phyloP scores from a whole-genome alignment of 2,888 invertebrate species.

The Capitulum mitella region DNA sequence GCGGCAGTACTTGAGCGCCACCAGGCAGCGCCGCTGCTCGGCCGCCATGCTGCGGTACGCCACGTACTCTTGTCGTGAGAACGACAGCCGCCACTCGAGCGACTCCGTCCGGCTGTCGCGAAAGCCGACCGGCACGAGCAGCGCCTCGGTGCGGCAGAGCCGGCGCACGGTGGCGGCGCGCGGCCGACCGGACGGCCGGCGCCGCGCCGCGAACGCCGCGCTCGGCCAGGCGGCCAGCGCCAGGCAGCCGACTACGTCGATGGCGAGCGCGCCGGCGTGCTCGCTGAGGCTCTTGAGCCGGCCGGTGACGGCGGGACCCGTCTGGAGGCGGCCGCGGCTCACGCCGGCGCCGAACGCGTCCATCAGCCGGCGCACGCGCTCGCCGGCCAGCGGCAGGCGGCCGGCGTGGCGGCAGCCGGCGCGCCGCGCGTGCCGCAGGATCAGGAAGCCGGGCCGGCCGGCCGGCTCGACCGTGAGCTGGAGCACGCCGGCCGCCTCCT shows the following conservation, averaged over 20 bases:
- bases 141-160: background rate
- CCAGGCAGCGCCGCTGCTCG: background rate
- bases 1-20: background rate
- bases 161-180: background rate
- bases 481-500: background rate
- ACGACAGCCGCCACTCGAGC: background rate
- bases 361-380: background rate
- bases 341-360: slow-evolving; percentile 14
- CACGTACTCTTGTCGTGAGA: background rate
- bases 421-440: background rate
- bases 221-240: background rate
- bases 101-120: background rate
- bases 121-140: background rate
- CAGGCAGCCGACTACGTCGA: background rate
- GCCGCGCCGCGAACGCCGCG: background rate
- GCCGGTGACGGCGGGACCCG: slow-evolving; percentile 4
- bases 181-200: background rate
- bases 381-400: background rate
- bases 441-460: background rate
- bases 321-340: background rate
- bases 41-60: background rate
- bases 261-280: background rate
- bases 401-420: background rate
- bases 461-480: background rate
- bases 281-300: background rate